phyloP scores from a whole-genome alignment of 2,113 vertebrate genomes.

The Tachycineta bicolor region DNA sequence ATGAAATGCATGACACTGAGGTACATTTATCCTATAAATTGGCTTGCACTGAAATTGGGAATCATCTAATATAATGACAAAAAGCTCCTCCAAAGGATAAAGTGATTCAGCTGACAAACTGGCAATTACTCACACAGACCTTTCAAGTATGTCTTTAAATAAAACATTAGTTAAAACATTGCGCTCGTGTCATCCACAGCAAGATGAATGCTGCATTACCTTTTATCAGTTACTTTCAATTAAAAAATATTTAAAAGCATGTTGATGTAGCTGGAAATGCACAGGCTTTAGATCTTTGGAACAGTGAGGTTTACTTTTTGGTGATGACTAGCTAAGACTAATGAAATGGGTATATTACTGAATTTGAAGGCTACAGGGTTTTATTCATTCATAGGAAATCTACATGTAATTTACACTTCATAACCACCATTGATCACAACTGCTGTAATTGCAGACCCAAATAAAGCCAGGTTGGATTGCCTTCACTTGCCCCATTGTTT shows the following conservation, averaged over 20 bases:
- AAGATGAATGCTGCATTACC: conserved; percentile 59
- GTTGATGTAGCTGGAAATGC: conserved; percentile 12
- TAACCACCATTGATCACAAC: background rate
- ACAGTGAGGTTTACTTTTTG: background rate
- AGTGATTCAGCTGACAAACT: conserved; percentile 75
- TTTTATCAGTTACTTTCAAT: conserved; percentile 52
- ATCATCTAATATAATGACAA: conserved; percentile 71
- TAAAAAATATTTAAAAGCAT: conserved; percentile 43
- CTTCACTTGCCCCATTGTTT: background rate
- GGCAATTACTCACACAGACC: conserved; percentile 70
- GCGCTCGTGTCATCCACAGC: conserved; percentile 25
- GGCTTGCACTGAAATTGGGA: conserved; percentile 36
- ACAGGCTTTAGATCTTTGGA: conserved; percentile 6
- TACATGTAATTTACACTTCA: background rate
- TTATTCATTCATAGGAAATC: background rate
- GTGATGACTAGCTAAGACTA: background rate
- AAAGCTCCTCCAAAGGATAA: conserved; percentile 62
- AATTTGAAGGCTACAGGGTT: background rate
- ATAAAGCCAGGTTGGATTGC: background rate
- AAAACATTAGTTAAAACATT: conserved; percentile 68
- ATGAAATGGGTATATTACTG: background rate
- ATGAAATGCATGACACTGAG: conserved; percentile 18
- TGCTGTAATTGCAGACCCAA: background rate
- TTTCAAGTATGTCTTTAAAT: conserved; percentile 71
- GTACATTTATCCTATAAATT: conserved; percentile 51